Evolutionary conservation across 2,113 vertebrate genomes (phyloP), one percentile per base, ranked within the genome.

Genomic region (Ceyx margarethae): DNA sequence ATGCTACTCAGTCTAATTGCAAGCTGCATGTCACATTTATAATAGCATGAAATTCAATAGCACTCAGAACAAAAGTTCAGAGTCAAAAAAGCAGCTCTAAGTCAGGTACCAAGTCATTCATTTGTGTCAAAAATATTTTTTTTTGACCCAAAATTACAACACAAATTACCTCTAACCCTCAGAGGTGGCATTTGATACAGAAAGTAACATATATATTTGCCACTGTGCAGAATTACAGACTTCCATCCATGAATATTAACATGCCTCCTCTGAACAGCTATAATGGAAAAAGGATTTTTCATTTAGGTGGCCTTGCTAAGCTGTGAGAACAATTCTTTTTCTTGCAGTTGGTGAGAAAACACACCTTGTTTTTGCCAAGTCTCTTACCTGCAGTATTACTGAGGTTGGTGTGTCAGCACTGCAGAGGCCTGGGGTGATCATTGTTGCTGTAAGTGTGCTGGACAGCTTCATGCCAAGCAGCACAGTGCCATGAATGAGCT

Each of bases 351-450:
- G 15, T 17, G 65, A n/a, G 58, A 54, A 33, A 33, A 33, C 1
- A 40, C 66, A 3, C 6, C 10, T 79, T 60, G 25, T 5, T 31
- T 66, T 33, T 57, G 15, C 16, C 54, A 0, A 0, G 10, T n/a
- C 43, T 43, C 94, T 94, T 87, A 98, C 97, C 97, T 98, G 97
- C 50, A 98, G 20, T 0, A 64, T 97, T 74, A 95, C 76, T 3
- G 95, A 89, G 31, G 94, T 88, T 17, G 96, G 96, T 16, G 94
- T 90, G 22, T 88, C 93, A 8, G 58, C 11, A 46, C 90, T 94
- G 85, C 96, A 96, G 50, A 96, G 75, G 77, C 89, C 96, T 2
- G 97, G 96, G 26, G 96, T 60, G 31, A 97, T 58, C 66, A 94
- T 15, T 9, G 97, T 43, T 11, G 87, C 45, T 28, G 96, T 71